A percentile compares a stretch with the other conserved stretches of the same genome.
Conservation (phyloP, 2,113 vertebrate genomes). For the Labeo rohita region DNA sequence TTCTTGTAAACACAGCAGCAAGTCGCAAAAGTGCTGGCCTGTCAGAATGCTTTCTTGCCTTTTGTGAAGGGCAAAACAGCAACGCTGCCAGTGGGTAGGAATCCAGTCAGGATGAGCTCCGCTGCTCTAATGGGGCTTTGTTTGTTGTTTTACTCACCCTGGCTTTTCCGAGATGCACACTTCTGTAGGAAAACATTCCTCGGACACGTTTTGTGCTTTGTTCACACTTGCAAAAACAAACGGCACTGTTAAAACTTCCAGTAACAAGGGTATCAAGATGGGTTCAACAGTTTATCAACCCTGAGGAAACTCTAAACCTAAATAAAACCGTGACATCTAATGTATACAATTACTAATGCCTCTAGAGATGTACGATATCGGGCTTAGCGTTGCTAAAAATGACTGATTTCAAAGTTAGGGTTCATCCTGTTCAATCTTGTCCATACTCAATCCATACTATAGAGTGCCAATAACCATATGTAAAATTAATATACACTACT, state of each 20-base stretch:
- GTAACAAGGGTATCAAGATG: constrained; percentile 28
- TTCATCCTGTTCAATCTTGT: not conserved
- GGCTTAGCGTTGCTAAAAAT: constrained; percentile 7
- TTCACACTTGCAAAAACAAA: constrained; percentile 52
- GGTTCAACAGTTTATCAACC: constrained; percentile 35
- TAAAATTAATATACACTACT: not conserved
- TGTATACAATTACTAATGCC: constrained; percentile 63
- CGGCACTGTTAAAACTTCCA: constrained; percentile 46
- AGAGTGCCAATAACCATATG: not conserved
- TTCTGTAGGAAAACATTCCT: constrained; percentile 50
- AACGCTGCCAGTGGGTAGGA: constrained; percentile 34
- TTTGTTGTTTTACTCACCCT: constrained; percentile 57
- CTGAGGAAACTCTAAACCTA: constrained; percentile 65
- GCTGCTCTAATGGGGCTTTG: constrained; percentile 57
- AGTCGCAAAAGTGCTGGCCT: constrained; percentile 50
- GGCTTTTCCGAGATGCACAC: constrained; percentile 46
- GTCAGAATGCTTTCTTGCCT: constrained; percentile 50
- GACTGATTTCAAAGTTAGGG: not conserved
- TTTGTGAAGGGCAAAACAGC: constrained; percentile 47
- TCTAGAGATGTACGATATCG: not conserved
- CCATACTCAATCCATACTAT: not conserved
- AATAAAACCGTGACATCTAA: constrained; percentile 65
- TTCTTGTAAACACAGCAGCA: constrained; percentile 41
- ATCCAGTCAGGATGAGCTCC: constrained; percentile 30
- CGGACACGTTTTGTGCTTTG: constrained; percentile 24